Evolutionary conservation across 2,113 vertebrate genomes (phyloP).

Genomic region (Silurus meridionalis): DNA sequence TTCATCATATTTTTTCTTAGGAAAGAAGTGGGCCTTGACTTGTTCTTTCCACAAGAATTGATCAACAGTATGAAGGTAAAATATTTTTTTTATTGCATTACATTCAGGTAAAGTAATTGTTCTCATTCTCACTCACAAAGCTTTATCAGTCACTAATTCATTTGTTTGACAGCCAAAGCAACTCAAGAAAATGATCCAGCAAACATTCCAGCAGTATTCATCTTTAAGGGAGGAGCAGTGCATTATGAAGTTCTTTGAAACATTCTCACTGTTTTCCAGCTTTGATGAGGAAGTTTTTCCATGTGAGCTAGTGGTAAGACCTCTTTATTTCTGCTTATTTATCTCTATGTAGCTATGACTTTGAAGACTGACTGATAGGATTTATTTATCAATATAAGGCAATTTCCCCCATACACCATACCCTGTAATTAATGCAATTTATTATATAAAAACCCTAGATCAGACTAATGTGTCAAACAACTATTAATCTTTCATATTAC

Average conservation of each 20-base stretch:
- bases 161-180: slow-evolving; percentile 71
- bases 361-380: neutral
- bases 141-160: slow-evolving; percentile 3
- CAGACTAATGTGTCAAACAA: neutral
- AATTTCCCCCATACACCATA: neutral
- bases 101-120: neutral
- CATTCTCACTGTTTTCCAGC: slow-evolving; percentile 71
- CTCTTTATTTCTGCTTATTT: neutral
- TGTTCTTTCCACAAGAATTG: slow-evolving; percentile 90
- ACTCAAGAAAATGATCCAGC: slow-evolving; percentile 84
- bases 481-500: neutral
- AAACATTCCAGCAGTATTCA: slow-evolving; percentile 82
- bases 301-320: slow-evolving; percentile 80
- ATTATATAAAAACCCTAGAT: neutral
- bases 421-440: neutral
- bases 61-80: slow-evolving; percentile 87
- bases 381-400: neutral
- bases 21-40: slow-evolving; percentile 88
- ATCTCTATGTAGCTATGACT: neutral
- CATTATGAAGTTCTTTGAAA: slow-evolving; percentile 81
- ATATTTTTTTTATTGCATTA: neutral
- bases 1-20: slow-evolving; percentile 61
- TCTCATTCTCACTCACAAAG: neutral
- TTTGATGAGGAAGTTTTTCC: slow-evolving; percentile 82
- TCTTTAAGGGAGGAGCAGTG: slow-evolving; percentile 79